Base-by-base conservation (phyloP, 1,140 invertebrate genomes). In the Neodiprion lecontei region DNA sequence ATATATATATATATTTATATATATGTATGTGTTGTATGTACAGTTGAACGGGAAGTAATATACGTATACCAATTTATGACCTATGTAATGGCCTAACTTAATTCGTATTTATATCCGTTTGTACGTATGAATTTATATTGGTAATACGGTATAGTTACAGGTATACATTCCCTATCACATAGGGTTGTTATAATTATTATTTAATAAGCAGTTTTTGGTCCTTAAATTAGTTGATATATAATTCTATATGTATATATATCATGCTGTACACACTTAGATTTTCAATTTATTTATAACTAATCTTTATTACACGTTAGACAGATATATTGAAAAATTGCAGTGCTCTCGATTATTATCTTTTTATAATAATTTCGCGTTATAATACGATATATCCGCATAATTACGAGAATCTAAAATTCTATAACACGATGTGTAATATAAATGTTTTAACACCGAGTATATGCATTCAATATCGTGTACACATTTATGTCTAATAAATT, bases 231-330 rank as follows among this genome's bases (percentile, higher is more conserved):
- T 69, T 50, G 70, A 70, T 74, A 40, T 65, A 70, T 21, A 21
- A 21, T 21, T 5, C 28, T 40, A 1, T 40, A 40, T 40, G 1
- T 40, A 40, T 40, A 5, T 40, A 40, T 40, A 40, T 40, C 28
- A 40, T 40, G 28, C 69, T 74, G 65, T 69, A 74, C 74, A 74
- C 68, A 74, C 70, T 67, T 49, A 74, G 74, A 74, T 74, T 74
- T 70, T 53, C 65, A 70, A 61, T 70, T 53, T 12, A 61, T 28
- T 50, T 70, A 47, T 23, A 68, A 68, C 48, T 10, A 17, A 72
- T 17, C 21, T 72, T 17, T 14, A 9, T 69, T 23, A 21, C 50
- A 69, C 17, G 61, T 73, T 74, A 74, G 72, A 74, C 72, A 74
- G 66, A 69, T 69, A 74, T 74, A 67, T 67, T 48, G 69, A 74